Evolutionary conservation across 1,140 invertebrate species (phyloP).

Genomic region (Rhagoletis zephyria): DNA sequence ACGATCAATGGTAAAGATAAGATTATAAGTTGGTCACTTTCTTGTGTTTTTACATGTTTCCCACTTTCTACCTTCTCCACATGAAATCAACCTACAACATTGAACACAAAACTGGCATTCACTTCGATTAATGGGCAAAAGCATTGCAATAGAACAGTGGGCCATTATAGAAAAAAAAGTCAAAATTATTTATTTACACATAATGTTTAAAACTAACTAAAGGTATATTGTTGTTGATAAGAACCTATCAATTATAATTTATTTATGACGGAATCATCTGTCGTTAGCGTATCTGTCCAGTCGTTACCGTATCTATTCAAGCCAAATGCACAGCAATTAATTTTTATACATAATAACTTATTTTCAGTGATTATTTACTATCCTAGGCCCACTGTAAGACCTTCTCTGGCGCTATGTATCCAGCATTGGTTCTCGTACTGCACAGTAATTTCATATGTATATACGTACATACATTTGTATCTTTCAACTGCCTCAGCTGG

Average conservation of each 20-base stretch:
- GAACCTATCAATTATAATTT: no score
- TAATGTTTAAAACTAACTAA: neutral
- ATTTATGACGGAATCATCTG: no score
- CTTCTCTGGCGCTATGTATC: neutral
- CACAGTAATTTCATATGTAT: no score
- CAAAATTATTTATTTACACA: neutral
- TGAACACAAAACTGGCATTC: neutral
- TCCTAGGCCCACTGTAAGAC: neutral
- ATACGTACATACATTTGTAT: neutral
- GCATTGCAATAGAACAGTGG: conserved; percentile 12
- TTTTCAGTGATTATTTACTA: neutral
- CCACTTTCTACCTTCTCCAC: conserved; percentile 2
- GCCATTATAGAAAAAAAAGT: neutral
- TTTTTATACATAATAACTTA: no score
- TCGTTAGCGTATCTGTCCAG: no score
- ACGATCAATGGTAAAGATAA: neutral
- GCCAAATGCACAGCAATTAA: no score
- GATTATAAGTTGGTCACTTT: neutral
- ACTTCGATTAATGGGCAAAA: neutral
- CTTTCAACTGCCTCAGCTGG: conserved; percentile 40
- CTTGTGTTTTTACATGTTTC: neutral
- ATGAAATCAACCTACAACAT: conserved; percentile 1
- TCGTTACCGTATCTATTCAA: no score
- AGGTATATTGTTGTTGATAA: no score
- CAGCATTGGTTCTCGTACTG: neutral